Percentiles rank a stretch among this genome's conserved stretches.
phyloP scores from a whole-genome alignment of 2,113 vertebrate genomes.

The Tylochromis polylepis region DNA sequence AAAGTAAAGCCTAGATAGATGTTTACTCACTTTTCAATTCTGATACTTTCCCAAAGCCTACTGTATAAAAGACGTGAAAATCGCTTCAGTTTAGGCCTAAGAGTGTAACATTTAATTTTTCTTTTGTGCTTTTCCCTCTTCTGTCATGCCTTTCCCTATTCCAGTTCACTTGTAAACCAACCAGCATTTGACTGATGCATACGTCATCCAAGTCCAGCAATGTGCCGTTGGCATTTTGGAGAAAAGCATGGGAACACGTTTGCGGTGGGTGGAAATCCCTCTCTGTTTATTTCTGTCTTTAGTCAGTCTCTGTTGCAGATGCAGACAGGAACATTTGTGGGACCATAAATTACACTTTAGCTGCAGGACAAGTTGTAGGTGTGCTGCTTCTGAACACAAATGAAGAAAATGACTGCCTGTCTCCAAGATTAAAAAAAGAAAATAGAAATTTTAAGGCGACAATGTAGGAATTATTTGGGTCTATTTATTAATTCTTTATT shows the following conservation, averaged over 20 bases:
- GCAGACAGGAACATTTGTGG: not conserved
- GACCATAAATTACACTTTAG: not conserved
- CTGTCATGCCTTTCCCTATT: no score
- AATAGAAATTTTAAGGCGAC: not conserved
- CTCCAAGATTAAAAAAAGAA: fast-evolving
- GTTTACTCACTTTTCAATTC: no score
- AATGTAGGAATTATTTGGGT: not conserved
- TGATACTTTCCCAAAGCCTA: no score
- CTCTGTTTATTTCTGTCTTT: not conserved
- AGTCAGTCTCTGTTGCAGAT: not conserved
- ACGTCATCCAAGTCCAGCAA: not conserved
- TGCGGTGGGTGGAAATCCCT: not conserved
- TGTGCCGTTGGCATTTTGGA: fast-evolving
- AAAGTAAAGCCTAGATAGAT: no score
- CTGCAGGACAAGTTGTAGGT: not conserved
- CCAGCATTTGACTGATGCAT: not conserved
- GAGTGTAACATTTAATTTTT: no score
- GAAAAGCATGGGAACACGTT: fast-evolving
- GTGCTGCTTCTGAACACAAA: not conserved
- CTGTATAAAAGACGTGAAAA: no score
- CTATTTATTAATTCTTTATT: not conserved
- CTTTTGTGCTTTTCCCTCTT: no score
- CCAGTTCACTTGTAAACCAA: not conserved
- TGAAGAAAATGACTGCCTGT: not conserved
- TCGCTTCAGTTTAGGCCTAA: no score